phyloP scores from a whole-genome alignment of 2,888 invertebrate genomes.

The Thelaira solivaga region DNA sequence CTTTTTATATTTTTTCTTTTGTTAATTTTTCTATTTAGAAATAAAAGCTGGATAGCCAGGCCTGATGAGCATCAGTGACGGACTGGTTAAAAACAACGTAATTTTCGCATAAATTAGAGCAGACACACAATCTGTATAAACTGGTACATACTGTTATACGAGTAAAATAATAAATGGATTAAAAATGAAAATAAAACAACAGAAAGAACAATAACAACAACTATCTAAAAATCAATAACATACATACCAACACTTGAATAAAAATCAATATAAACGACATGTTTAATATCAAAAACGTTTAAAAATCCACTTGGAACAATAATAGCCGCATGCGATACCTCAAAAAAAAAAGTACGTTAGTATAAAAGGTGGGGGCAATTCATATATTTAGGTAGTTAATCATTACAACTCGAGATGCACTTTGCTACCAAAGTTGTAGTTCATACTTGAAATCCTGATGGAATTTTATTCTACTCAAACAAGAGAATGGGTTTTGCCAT shows the following conservation, averaged over 20 bases:
- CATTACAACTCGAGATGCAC: no score
- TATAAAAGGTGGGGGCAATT: no score
- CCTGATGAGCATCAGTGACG: conserved; percentile 22
- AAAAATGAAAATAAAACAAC: conserved; percentile 1
- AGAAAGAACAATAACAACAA: background rate
- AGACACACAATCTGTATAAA: conserved; percentile 36
- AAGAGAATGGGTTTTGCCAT: no score
- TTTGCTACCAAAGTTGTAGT: no score
- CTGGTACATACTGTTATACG: conserved; percentile 53
- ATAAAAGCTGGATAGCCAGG: conserved; percentile 18
- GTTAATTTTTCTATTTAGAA: background rate
- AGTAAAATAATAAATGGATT: background rate
- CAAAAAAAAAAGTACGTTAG: no score
- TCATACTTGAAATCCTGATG: no score
- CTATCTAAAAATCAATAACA: no score
- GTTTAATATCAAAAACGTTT: conserved; percentile 34
- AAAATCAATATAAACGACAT: conserved; percentile 50
- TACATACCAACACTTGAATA: conserved; percentile 27
- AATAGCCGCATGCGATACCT: conserved; percentile 53
- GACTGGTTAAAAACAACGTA: conserved; percentile 58
- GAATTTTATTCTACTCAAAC: no score
- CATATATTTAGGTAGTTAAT: no score
- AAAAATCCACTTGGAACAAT: background rate
- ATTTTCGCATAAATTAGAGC: conserved; percentile 62
- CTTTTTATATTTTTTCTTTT: background rate